These are phyloP conservation scores for Myotis davidii DNA, from an alignment of 2,113 vertebrate genomes.

Conservation along the genomic window DNA sequence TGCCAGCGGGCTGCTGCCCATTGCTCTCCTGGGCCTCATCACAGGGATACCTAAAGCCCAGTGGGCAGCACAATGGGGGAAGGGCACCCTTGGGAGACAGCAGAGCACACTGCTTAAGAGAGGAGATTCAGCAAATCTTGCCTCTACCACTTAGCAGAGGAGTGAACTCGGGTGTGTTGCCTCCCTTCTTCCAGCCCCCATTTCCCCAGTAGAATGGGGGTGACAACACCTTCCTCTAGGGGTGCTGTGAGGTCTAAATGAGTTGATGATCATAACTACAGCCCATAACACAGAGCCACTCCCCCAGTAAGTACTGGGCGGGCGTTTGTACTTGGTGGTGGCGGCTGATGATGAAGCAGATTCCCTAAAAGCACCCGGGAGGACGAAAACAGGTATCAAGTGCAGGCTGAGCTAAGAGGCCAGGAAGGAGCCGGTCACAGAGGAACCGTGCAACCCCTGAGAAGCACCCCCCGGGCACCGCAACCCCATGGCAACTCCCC, in stretches of 20 bases:
- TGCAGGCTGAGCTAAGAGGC: background rate
- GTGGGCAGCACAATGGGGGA: background rate
- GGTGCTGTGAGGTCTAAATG: background rate
- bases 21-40: background rate
- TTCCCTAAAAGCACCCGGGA: background rate
- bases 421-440: background rate
- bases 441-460: accelerated
- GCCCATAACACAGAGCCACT: background rate
- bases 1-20: background rate
- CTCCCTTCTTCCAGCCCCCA: background rate
- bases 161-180: background rate
- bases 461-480: background rate
- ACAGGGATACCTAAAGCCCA: background rate
- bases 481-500: background rate
- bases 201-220: background rate
- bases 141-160: background rate
- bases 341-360: background rate
- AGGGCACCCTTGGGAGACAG: background rate
- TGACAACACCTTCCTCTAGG: background rate
- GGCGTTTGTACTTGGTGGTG: background rate
- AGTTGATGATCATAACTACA: background rate
- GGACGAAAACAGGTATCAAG: background rate
- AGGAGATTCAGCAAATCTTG: background rate
- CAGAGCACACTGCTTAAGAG: background rate
- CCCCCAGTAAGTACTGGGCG: background rate